Conservation (phyloP, 23 tunicate genomes). For the Clavelina lepadiformis region DNA sequence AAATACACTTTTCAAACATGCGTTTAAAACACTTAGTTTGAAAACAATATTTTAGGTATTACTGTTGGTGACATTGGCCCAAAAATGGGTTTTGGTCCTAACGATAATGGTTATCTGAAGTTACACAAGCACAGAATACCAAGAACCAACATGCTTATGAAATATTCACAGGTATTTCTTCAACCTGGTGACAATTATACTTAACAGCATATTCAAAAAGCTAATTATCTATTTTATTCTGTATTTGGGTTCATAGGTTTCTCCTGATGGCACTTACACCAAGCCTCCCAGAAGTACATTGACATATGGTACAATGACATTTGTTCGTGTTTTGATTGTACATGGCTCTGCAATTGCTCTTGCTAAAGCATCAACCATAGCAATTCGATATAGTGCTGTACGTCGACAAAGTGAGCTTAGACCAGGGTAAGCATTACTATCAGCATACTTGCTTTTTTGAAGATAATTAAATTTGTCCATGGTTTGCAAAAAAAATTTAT, state of each 20-base stretch:
- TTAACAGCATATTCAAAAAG: not conserved
- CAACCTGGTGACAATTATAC: not conserved
- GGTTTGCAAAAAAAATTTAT: no score
- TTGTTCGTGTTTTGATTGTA: constrained; percentile 72
- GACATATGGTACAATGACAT: constrained; percentile 92
- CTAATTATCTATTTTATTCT: no score
- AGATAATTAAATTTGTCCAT: no score
- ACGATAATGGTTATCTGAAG: constrained; percentile 85
- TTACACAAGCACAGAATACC: constrained; percentile 73
- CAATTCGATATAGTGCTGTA: constrained; percentile 81
- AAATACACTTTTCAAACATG: not conserved
- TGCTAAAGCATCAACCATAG: constrained; percentile 66
- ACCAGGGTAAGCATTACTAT: constrained; percentile 62
- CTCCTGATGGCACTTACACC: constrained; percentile 74
- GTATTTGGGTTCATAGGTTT: constrained; percentile 46
- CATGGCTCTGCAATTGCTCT: constrained; percentile 35
- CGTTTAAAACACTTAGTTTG: not conserved
- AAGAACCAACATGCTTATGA: constrained; percentile 79
- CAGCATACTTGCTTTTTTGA: no score
- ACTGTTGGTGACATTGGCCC: constrained; percentile 97
- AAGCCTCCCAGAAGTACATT: constrained; percentile 59
- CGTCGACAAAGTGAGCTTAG: constrained; percentile 89
- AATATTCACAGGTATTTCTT: constrained; percentile 67
- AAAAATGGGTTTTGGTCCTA: constrained; percentile 86
- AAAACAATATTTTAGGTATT: constrained; percentile 36